These are phyloP conservation scores for Melanargia galathea DNA, from an alignment of 2,888 invertebrate genomes.

Conservation along the genomic window DNA sequence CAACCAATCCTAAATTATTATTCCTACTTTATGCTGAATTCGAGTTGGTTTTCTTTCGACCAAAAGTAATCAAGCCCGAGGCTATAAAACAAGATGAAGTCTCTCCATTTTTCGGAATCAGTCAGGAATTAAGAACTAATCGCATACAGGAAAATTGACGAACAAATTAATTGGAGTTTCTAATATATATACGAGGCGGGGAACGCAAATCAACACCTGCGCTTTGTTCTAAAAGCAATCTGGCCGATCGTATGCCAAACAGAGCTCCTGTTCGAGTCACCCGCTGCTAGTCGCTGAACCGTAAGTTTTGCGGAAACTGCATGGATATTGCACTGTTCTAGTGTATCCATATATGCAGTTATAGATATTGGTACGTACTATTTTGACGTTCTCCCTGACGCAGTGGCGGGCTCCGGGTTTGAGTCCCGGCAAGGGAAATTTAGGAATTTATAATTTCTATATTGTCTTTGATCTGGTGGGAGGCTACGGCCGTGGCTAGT, in stretches of 20 bases:
- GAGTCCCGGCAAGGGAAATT: too few species aligned
- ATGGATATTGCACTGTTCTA: background rate
- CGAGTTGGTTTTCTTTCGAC: too few species aligned
- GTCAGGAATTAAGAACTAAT: background rate
- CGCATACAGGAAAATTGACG: background rate
- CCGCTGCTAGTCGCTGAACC: slow-evolving; percentile 9
- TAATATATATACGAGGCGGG: background rate
- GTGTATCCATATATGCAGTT: too few species aligned
- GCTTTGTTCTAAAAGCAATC: slow-evolving; percentile 17
- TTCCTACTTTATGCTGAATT: too few species aligned
- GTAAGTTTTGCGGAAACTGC: background rate
- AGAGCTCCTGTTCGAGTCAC: background rate
- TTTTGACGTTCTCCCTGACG: too few species aligned
- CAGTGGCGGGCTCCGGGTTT: too few species aligned
- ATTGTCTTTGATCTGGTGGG: too few species aligned
- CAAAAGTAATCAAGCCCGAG: background rate
- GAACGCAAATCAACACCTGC: slow-evolving; percentile 17
- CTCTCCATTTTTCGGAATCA: background rate
- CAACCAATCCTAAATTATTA: too few species aligned
- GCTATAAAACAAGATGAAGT: background rate
- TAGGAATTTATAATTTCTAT: too few species aligned
- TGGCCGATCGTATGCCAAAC: slow-evolving; percentile 13
- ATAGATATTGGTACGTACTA: too few species aligned
- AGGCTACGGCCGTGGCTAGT: too few species aligned
- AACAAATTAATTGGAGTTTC: background rate